These are phyloP conservation scores for Mystacides longicornis DNA, from an alignment of 2,888 invertebrate species.

Conservation along the genomic window DNA sequence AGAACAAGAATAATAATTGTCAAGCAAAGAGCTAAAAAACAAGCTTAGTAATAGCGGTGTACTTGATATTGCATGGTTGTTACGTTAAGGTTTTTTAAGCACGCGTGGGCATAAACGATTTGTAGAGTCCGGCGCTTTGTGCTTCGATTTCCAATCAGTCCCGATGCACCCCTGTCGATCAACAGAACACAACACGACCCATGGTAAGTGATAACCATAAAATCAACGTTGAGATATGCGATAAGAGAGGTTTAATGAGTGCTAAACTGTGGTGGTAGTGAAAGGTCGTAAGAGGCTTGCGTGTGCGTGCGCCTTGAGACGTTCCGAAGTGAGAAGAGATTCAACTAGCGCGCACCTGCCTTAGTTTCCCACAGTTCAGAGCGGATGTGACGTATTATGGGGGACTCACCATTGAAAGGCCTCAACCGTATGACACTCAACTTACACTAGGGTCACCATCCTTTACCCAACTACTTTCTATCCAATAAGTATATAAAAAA, in stretches of 20 bases:
- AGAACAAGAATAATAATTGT: no score
- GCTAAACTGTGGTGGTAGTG: neutral
- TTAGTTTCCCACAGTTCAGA: constrained; percentile 26
- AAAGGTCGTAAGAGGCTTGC: constrained; percentile 3
- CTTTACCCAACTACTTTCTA: no score
- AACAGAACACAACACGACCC: constrained; percentile 22
- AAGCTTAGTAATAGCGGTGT: no score
- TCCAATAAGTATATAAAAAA: no score
- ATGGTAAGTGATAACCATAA: constrained; percentile 25
- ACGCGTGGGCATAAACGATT: no score
- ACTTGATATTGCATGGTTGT: no score
- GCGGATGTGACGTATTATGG: constrained; percentile 27
- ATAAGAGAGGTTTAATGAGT: constrained; percentile 23
- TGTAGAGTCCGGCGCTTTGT: no score
- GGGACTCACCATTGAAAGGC: constrained; percentile 18
- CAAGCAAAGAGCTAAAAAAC: no score
- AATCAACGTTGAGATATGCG: constrained; percentile 25
- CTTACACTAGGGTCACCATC: constrained; percentile 5
- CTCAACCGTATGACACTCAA: constrained; percentile 17
- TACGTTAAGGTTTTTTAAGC: no score
- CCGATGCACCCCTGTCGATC: constrained; percentile 14
- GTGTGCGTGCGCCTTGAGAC: neutral
- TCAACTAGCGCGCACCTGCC: constrained; percentile 24
- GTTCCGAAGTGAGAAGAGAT: neutral
- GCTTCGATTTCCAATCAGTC: constrained; percentile 3